Conservation (phyloP, 2,888 invertebrate genomes). For the Nysson spinosus region DNA sequence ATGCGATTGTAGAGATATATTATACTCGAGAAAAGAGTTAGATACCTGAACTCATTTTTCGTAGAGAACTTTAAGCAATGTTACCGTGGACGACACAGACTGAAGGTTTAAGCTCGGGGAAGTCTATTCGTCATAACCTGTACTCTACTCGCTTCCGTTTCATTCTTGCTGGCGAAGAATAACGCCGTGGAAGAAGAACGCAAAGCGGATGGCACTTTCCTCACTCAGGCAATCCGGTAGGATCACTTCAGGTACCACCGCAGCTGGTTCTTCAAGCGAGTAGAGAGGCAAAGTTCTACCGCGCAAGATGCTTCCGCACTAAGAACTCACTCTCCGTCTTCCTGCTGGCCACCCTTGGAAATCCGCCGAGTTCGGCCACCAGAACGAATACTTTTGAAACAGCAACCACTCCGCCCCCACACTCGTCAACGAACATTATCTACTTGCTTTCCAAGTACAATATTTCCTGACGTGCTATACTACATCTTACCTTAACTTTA, state of each 20-base stretch:
- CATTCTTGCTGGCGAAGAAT: slow-evolving; percentile 26
- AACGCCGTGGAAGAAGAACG: slow-evolving; percentile 31
- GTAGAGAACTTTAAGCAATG: slow-evolving; percentile 25
- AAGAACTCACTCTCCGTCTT: slow-evolving; percentile 46
- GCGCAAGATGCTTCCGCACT: slow-evolving; percentile 64
- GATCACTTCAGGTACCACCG: slow-evolving; percentile 28
- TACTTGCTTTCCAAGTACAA: slow-evolving; percentile 14
- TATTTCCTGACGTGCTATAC: too few species aligned
- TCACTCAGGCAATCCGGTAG: slow-evolving; percentile 32
- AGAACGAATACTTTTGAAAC: slow-evolving; percentile 32
- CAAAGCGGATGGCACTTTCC: slow-evolving; percentile 32
- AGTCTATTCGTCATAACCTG: slow-evolving; percentile 58
- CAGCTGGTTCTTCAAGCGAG: slow-evolving; percentile 49
- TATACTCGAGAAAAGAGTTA: neutral
- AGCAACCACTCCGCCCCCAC: slow-evolving; percentile 20
- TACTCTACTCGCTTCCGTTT: slow-evolving; percentile 34
- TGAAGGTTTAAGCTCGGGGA: slow-evolving; percentile 14
- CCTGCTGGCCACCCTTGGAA: slow-evolving; percentile 38
- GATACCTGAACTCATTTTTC: neutral
- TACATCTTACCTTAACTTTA: slow-evolving; percentile 4
- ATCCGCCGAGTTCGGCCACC: slow-evolving; percentile 14
- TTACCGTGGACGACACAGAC: neutral
- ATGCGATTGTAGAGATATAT: too few species aligned
- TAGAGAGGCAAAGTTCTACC: slow-evolving; percentile 47
- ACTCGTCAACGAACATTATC: neutral